phyloP scores from a whole-genome alignment of 2,888 invertebrate species.

The Lasioglossum calceatum region DNA sequence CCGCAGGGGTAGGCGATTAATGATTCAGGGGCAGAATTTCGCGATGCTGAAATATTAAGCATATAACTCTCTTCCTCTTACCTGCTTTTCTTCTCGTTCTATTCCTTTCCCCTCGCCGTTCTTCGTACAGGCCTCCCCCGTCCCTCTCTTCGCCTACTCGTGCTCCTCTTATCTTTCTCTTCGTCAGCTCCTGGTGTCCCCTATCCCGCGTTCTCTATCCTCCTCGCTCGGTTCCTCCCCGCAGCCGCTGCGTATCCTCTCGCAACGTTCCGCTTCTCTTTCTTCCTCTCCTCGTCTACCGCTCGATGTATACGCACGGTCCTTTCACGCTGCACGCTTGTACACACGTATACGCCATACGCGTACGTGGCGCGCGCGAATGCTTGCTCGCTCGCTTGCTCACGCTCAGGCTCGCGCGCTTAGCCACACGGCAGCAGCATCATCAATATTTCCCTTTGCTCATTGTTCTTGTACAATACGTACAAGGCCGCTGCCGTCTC shows the following conservation, averaged over 20 bases:
- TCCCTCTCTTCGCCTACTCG: background rate
- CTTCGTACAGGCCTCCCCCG: constrained; percentile 43
- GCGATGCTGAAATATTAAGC: constrained; percentile 82
- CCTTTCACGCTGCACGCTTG: constrained; percentile 66
- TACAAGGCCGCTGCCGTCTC: constrained; percentile 70
- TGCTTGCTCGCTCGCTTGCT: constrained; percentile 31
- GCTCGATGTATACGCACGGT: constrained; percentile 66
- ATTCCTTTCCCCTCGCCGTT: constrained; percentile 50
- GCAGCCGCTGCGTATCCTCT: constrained; percentile 36
- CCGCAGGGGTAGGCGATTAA: constrained; percentile 76
- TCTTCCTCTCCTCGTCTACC: constrained; percentile 56
- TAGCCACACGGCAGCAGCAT: constrained; percentile 73
- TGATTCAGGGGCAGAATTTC: constrained; percentile 82
- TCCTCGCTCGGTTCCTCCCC: constrained; percentile 40
- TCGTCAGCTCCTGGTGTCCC: constrained; percentile 45
- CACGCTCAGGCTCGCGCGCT: constrained; percentile 55
- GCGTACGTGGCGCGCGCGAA: constrained; percentile 29
- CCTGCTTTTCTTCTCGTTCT: constrained; percentile 28
- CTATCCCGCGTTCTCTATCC: constrained; percentile 25
- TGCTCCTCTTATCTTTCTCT: constrained; percentile 53
- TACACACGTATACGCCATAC: constrained; percentile 53
- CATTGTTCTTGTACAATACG: constrained; percentile 83
- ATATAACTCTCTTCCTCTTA: constrained; percentile 75
- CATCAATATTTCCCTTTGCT: constrained; percentile 87
- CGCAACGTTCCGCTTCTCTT: constrained; percentile 45